phyloP scores from a whole-genome alignment of 2,113 vertebrate species.

The Puntigrus tetrazona region DNA sequence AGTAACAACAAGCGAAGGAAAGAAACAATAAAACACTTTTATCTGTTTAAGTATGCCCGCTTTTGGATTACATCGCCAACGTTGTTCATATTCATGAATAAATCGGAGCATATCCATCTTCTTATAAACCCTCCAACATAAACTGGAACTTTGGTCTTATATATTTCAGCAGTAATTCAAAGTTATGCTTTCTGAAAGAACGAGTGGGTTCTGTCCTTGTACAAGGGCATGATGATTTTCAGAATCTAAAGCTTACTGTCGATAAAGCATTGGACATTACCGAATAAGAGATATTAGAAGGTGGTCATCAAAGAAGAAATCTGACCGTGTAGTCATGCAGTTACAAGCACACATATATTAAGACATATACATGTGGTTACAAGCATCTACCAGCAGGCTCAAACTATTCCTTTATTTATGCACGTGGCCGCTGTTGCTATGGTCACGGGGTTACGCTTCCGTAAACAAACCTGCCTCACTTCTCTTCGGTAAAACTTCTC shows the following conservation, averaged over 20 bases:
- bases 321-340: background rate
- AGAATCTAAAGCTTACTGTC: background rate
- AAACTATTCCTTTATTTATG: background rate
- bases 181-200: background rate
- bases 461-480: background rate
- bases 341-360: background rate
- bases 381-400: background rate
- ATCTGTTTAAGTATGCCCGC: background rate
- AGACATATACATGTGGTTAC: too few relatives aligned
- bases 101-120: background rate
- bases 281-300: background rate
- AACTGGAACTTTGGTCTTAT: background rate
- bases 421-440: background rate
- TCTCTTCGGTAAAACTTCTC: background rate
- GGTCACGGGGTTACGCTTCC: background rate
- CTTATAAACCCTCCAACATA: slow-evolving; percentile 6
- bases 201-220: background rate
- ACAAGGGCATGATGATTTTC: background rate
- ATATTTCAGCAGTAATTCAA: background rate
- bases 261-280: background rate
- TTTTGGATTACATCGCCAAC: background rate
- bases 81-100: slow-evolving; percentile 27
- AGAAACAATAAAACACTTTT: slow-evolving; percentile 1
- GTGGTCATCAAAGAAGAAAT: background rate
- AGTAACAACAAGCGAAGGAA: background rate